A percentile compares a stretch with the other conserved stretches of the same genome.
These are phyloP conservation scores for Athalia cordata DNA, from an alignment of 2,888 invertebrate genomes.

Conservation along the genomic window DNA sequence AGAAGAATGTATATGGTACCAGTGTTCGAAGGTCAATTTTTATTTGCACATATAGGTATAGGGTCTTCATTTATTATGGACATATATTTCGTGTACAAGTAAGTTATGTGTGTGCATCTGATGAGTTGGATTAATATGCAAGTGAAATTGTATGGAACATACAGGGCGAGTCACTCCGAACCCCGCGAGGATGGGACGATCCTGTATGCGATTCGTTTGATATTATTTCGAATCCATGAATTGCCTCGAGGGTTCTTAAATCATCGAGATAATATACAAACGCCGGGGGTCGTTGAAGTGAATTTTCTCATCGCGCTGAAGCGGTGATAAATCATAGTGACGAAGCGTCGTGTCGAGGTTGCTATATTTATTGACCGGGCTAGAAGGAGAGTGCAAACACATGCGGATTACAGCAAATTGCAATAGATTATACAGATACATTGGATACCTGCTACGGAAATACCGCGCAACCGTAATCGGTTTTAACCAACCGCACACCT, in stretches of 20 bases:
- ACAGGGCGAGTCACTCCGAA: too few relatives aligned
- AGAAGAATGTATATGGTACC: not conserved
- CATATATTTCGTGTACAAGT: not conserved
- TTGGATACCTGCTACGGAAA: constrained; percentile 1
- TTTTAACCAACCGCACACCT: not conserved
- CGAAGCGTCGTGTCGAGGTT: not conserved
- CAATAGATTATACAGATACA: not conserved
- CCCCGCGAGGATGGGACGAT: too few relatives aligned
- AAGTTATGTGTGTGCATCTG: not conserved
- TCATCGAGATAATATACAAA: constrained; percentile 11
- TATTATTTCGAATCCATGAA: too few relatives aligned
- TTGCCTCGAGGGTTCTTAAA: too few relatives aligned
- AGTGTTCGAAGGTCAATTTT: not conserved
- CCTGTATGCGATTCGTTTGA: too few relatives aligned
- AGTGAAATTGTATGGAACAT: too few relatives aligned
- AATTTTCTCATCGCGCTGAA: constrained; percentile 23
- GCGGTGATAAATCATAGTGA: constrained; percentile 35
- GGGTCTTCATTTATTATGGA: not conserved
- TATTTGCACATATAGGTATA: not conserved
- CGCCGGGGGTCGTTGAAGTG: constrained; percentile 16
- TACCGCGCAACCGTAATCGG: constrained; percentile 11
- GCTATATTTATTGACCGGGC: constrained; percentile 17
- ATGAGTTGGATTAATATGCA: not conserved
- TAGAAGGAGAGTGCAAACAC: not conserved
- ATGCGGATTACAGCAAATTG: not conserved